phyloP scores from a whole-genome alignment of 1,140 invertebrate genomes.

The Pachypsylla venusta region DNA sequence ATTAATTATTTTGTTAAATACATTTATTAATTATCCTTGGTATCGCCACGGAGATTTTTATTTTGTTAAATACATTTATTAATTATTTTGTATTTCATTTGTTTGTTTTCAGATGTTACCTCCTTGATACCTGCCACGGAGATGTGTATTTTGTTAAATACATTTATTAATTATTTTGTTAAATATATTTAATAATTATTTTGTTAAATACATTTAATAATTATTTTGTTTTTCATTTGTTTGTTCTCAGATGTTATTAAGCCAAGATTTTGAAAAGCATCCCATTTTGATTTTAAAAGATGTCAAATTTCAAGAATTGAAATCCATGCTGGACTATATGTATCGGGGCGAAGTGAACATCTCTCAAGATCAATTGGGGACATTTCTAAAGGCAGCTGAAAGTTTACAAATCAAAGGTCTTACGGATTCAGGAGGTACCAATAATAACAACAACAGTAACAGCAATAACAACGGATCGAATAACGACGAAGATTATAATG shows the following conservation, averaged over 20 bases:
- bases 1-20: no score
- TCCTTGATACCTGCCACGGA: no score
- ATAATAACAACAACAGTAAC: conserved; percentile 7
- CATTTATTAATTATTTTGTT: no score
- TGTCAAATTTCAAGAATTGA: conserved; percentile 76
- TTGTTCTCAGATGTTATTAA: conserved; percentile 56
- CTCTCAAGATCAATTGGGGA: conserved; percentile 75
- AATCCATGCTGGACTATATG: conserved; percentile 90
- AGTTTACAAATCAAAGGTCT: conserved; percentile 82
- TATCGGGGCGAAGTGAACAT: conserved; percentile 91
- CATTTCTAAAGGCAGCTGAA: conserved; percentile 79
- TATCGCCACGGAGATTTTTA: no score
- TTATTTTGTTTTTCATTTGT: no score
- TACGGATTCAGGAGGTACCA: conserved; percentile 47
- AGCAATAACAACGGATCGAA: not conserved
- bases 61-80: not conserved
- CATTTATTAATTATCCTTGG: no score
- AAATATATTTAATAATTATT: no score
- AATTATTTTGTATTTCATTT: no score
- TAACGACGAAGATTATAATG: not conserved
- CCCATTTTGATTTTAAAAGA: conserved; percentile 82
- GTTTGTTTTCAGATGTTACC: conserved; percentile 49
- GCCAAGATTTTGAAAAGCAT: conserved; percentile 75
- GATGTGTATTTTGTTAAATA: no score
- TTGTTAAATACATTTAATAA: not conserved